Conservation (phyloP, 2,113 vertebrate species). For the Thunnus thynnus region DNA sequence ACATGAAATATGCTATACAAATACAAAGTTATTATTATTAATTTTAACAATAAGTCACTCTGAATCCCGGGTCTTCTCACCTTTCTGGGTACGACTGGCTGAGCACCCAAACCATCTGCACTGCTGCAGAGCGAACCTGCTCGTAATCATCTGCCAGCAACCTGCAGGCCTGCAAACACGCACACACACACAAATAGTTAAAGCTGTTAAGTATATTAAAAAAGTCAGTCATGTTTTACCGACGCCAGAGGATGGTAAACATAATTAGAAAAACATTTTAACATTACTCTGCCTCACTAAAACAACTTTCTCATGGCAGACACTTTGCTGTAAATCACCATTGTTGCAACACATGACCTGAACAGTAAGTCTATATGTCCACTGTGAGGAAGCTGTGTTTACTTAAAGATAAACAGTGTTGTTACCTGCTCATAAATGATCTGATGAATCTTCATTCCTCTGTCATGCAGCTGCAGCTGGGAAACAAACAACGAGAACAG, state of each 20-base stretch:
- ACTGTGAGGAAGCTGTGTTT: too few relatives aligned
- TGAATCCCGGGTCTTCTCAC: constrained; percentile 68
- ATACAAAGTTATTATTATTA: too few relatives aligned
- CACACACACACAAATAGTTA: background rate
- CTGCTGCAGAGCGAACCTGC: constrained; percentile 96
- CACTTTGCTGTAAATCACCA: background rate
- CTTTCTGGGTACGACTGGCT: constrained; percentile 97
- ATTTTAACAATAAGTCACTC: background rate
- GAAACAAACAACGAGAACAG: constrained; percentile 11
- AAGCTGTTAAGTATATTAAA: too few relatives aligned
- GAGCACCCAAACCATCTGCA: constrained; percentile 96
- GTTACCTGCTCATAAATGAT: constrained; percentile 87
- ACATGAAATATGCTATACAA: too few relatives aligned
- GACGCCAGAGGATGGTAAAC: too few relatives aligned
- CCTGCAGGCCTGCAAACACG: constrained; percentile 89
- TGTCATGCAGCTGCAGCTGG: constrained; percentile 95
- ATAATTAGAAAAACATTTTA: too few relatives aligned
- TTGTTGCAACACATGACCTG: background rate
- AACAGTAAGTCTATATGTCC: too few relatives aligned
- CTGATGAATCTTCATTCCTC: constrained; percentile 95
- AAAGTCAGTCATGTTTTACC: too few relatives aligned
- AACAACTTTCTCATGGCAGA: background rate
- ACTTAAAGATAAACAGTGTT: background rate
- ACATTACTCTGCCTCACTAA: background rate
- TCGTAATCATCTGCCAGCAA: constrained; percentile 95